Conservation (phyloP, 2,797 vertebrate species). For the Rhinella marina region DNA sequence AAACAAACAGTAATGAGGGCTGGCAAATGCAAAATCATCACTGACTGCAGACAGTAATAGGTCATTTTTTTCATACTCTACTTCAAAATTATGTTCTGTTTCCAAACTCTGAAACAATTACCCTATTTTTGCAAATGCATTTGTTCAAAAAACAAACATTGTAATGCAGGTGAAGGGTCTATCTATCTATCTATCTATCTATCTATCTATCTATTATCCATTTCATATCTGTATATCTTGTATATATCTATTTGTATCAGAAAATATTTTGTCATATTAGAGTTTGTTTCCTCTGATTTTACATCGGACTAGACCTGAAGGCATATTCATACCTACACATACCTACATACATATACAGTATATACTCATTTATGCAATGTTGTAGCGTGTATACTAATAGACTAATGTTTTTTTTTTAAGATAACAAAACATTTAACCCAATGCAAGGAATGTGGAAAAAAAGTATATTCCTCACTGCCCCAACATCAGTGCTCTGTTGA, state of each 20-base stretch:
- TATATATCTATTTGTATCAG: too few species aligned
- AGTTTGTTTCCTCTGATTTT: too few species aligned
- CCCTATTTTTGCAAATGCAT: conserved; percentile 59
- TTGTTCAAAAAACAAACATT: conserved; percentile 54
- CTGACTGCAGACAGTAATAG: conserved; percentile 57
- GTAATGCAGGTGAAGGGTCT: conserved; percentile 48
- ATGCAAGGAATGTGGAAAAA: too few species aligned
- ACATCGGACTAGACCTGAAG: too few species aligned
- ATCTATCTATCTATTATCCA: neutral
- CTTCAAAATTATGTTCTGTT: conserved; percentile 44
- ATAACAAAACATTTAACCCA: too few species aligned
- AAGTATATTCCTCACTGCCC: too few species aligned
- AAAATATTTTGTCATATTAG: too few species aligned
- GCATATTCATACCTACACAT: too few species aligned
- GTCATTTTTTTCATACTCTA: conserved; percentile 30
- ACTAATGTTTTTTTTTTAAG: neutral
- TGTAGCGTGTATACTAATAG: neutral
- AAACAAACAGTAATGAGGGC: conserved; percentile 56
- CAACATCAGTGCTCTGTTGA: too few species aligned
- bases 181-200: conserved; percentile 3
- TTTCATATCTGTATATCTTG: too few species aligned
- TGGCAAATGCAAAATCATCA: conserved; percentile 52
- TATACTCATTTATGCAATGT: neutral
- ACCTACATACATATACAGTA: neutral
- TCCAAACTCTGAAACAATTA: conserved; percentile 49